Evolutionary conservation across 1,140 invertebrate genomes (phyloP).

Genomic region (Heterodera schachtii): DNA sequence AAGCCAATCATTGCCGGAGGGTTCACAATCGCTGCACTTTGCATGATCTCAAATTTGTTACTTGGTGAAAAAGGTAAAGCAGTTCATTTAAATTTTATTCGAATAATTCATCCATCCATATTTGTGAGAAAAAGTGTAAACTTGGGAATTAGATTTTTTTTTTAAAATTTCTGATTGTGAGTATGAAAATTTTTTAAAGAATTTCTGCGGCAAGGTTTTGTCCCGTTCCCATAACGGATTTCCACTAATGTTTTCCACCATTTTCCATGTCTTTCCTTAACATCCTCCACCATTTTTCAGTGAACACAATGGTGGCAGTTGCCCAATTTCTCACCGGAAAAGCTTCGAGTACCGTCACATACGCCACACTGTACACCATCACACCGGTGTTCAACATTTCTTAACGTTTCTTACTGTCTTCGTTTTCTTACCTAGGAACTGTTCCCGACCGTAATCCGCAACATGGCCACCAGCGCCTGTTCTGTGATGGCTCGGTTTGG

Average conservation of each 20-base stretch:
- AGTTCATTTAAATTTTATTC: not conserved
- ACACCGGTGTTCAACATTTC: constrained; percentile 50
- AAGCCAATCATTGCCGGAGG: constrained; percentile 54
- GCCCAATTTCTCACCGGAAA: constrained; percentile 62
- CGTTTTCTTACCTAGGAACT: constrained; percentile 58
- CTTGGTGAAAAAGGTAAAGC: constrained; percentile 44
- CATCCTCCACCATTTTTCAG: constrained; percentile 39
- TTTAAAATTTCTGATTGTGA: too few relatives aligned
- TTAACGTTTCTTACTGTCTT: not conserved
- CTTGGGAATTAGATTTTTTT: too few relatives aligned
- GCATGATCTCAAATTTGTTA: constrained; percentile 55
- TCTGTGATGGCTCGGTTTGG: constrained; percentile 70
- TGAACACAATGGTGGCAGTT: constrained; percentile 51
- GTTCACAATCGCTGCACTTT: constrained; percentile 53
- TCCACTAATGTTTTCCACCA: too few relatives aligned
- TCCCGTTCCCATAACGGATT: too few relatives aligned
- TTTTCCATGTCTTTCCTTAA: not conserved
- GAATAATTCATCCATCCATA: not conserved
- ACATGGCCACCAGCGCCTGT: constrained; percentile 68
- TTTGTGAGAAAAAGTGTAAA: too few relatives aligned
- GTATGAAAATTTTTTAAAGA: too few relatives aligned
- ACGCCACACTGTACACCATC: constrained; percentile 65
- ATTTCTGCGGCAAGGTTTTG: too few relatives aligned
- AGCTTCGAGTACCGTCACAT: constrained; percentile 60
- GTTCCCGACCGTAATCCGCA: constrained; percentile 68